Conservation (phyloP, 2,113 vertebrate genomes). For the Elephas maximus region DNA sequence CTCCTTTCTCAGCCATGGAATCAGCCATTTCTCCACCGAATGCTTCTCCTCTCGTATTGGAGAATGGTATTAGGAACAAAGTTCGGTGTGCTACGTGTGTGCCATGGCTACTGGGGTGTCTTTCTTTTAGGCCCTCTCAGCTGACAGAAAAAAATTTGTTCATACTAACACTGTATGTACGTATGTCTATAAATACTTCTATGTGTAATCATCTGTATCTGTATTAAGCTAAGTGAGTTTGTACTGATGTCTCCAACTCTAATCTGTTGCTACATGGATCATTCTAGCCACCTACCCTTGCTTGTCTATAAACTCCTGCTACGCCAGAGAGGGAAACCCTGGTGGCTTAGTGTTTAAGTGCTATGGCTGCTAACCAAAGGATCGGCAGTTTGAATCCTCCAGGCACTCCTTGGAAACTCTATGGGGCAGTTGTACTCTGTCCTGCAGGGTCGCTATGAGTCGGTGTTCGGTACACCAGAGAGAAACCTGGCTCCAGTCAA, state of each 20-base stretch:
- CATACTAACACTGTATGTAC: fast-evolving
- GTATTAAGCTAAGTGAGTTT: neutral
- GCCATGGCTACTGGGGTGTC: neutral
- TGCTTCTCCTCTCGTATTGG: neutral
- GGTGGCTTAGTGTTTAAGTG: too few species aligned
- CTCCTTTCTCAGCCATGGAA: neutral
- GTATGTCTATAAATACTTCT: neutral
- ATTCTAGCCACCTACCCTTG: neutral
- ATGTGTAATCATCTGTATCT: too few species aligned
- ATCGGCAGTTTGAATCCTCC: too few species aligned
- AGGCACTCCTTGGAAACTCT: too few species aligned
- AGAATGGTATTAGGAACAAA: neutral
- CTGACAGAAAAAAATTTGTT: neutral
- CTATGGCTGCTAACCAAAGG: too few species aligned
- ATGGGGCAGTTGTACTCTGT: too few species aligned
- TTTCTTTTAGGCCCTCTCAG: neutral
- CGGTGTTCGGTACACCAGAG: too few species aligned
- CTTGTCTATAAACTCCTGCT: neutral
- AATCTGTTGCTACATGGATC: fast-evolving
- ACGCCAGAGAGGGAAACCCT: neutral
- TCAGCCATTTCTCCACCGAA: neutral
- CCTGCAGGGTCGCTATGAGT: too few species aligned
- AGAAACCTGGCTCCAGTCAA: neutral
- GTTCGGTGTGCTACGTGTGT: neutral
- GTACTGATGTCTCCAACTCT: neutral